Evolutionary conservation across 1,140 invertebrate species (phyloP).

Genomic region (Calephelis virginiensis): DNA sequence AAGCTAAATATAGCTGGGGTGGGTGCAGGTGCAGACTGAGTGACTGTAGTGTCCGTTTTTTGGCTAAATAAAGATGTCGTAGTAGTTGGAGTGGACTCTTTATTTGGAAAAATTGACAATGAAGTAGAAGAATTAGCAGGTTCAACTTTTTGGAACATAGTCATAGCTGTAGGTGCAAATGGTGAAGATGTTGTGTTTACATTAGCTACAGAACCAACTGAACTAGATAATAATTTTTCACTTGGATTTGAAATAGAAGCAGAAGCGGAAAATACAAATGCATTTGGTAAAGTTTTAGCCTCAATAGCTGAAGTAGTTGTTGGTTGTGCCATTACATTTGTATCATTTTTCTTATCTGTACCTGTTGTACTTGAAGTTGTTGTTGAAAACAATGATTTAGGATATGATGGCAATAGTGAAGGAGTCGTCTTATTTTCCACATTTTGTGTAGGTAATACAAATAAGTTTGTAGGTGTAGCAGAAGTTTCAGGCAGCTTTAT

Average conservation of each 20-base stretch:
- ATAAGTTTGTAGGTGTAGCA: background rate
- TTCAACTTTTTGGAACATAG: conserved; percentile 37
- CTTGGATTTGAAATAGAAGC: conserved; percentile 13
- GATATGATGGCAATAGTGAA: background rate
- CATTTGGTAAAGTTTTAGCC: conserved; percentile 26
- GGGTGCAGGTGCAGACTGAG: conserved; percentile 23
- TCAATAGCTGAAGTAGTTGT: conserved; percentile 19
- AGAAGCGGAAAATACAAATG: conserved; percentile 29
- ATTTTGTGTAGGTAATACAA: background rate
- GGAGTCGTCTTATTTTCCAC: background rate
- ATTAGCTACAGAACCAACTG: conserved; percentile 11
- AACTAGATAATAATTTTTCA: conserved; percentile 4
- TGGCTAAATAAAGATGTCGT: conserved; percentile 35
- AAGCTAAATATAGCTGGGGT: conserved; percentile 52
- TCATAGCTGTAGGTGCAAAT: conserved; percentile 24
- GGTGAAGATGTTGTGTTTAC: conserved; percentile 22
- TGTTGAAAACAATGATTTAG: background rate
- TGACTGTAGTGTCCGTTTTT: conserved; percentile 34
- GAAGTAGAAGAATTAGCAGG: conserved; percentile 23
- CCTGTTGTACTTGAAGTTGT: background rate
- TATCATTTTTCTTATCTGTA: background rate
- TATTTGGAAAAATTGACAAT: conserved; percentile 39
- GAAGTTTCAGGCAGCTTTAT: background rate
- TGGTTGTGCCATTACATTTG: conserved; percentile 3
- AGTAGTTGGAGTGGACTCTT: conserved; percentile 27